Conservation (phyloP, 1,140 invertebrate species). For the Bacillus rossius region DNA sequence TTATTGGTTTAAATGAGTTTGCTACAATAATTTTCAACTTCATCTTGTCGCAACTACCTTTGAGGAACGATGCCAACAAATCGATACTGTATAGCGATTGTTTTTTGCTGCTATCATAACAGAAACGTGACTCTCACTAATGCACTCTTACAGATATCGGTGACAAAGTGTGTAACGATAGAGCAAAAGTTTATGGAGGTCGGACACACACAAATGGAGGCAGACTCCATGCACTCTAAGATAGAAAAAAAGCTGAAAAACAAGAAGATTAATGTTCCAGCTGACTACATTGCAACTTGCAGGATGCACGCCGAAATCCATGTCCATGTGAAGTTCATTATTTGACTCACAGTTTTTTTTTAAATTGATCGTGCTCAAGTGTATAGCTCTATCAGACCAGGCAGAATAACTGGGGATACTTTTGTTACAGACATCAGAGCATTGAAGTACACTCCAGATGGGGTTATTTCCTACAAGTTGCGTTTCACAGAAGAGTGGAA, state of each 20-base stretch:
- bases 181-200: conserved; percentile 32
- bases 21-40: too few relatives aligned
- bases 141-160: conserved; percentile 20
- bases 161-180: conserved; percentile 19
- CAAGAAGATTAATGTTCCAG: conserved; percentile 17
- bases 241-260: conserved; percentile 13
- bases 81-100: conserved; percentile 23
- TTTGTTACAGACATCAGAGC: too few relatives aligned
- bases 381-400: too few relatives aligned
- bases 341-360: conserved; percentile 1
- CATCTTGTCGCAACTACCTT: neutral
- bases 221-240: conserved; percentile 8
- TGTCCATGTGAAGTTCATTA: conserved; percentile 17
- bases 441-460: too few relatives aligned
- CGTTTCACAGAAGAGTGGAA: too few relatives aligned
- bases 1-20: too few relatives aligned
- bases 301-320: conserved; percentile 10
- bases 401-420: too few relatives aligned
- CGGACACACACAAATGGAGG: conserved; percentile 24
- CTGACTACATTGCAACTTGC: conserved; percentile 17
- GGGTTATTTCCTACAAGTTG: too few relatives aligned
- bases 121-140: conserved; percentile 27
- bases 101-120: conserved; percentile 7
- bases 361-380: too few relatives aligned
- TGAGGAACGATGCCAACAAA: neutral